Percentiles rank a stretch among this genome's conserved stretches.
Conservation (phyloP, 2,113 vertebrate species). For the Campylorhamphus procurvoides region DNA sequence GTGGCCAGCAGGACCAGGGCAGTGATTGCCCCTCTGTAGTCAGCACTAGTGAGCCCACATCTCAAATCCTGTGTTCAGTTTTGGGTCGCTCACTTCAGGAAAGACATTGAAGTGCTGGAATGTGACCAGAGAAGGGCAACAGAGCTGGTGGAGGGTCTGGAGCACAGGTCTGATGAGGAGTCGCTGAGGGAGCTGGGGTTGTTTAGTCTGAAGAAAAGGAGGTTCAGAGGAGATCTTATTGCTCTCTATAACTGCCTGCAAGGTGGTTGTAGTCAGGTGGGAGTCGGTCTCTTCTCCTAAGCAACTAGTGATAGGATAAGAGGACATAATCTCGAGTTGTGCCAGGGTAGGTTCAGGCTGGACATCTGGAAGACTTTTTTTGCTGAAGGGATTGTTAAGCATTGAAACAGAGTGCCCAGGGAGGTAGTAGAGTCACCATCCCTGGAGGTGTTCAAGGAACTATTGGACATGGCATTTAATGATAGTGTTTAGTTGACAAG, state of each 20-base stretch:
- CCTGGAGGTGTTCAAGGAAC: neutral
- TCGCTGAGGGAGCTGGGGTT: neutral
- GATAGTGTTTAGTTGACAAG: neutral
- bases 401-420: neutral
- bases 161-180: neutral
- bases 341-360: neutral
- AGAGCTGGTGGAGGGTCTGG: neutral
- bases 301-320: neutral
- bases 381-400: neutral
- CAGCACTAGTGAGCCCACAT: neutral
- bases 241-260: rapidly evolving
- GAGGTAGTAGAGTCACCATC: neutral
- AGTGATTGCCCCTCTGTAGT: neutral
- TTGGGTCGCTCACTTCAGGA: neutral
- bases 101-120: neutral
- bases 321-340: neutral
- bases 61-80: neutral
- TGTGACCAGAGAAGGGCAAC: neutral
- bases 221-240: neutral
- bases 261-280: neutral
- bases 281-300: rapidly evolving
- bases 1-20: neutral
- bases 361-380: neutral
- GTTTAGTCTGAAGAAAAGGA: neutral
- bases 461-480: neutral